Conservation (phyloP, 2,797 vertebrate species). For the Hemitrygon akajei region DNA sequence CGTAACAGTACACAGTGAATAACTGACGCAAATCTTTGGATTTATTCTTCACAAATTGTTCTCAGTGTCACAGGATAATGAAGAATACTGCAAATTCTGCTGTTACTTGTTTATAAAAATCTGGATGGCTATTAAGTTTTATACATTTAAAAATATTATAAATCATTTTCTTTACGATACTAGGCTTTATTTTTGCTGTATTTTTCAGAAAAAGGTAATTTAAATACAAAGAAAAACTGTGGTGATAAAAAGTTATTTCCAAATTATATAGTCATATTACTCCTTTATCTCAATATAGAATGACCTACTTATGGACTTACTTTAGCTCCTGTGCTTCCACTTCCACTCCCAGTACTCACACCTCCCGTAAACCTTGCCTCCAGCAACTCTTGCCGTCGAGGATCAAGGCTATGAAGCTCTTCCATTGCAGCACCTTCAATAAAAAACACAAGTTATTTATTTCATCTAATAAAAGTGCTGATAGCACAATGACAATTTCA, state of each 20-base stretch:
- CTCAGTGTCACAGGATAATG: no score
- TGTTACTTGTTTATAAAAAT: no score
- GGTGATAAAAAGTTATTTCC: no score
- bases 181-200: background rate
- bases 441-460: background rate
- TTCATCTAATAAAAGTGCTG: background rate
- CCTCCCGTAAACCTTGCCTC: constrained; percentile 95
- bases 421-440: constrained; percentile 83
- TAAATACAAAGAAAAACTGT: background rate
- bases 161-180: background rate
- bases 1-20: no score
- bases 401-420: constrained; percentile 97
- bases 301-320: constrained; percentile 59
- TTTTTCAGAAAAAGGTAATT: background rate
- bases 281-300: background rate
- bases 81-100: no score
- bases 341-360: constrained; percentile 92
- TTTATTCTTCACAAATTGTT: no score
- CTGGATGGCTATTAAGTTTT: background rate
- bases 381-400: constrained; percentile 92
- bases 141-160: background rate
- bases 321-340: constrained; percentile 91
- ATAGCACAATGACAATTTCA: background rate
- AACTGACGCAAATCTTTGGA: no score
- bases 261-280: background rate